Conservation (phyloP, 2,888 invertebrate species). For the Clanis bilineata region DNA sequence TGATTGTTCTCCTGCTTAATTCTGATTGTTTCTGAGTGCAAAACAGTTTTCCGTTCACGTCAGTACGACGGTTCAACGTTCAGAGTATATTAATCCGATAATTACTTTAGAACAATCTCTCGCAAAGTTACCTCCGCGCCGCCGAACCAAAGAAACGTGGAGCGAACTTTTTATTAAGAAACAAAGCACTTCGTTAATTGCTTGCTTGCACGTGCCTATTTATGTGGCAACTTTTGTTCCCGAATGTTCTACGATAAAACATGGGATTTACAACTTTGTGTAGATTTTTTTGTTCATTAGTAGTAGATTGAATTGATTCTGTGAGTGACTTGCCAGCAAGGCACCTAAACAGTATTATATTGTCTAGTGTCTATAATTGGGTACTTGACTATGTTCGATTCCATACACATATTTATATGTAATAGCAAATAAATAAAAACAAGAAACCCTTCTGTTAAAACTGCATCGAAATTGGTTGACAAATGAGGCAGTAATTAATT, state of each 20-base stretch:
- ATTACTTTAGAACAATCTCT: slow-evolving; percentile 79
- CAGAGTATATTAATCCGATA: slow-evolving; percentile 78
- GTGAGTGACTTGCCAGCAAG: neutral
- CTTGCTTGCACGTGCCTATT: slow-evolving; percentile 51
- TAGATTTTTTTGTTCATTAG: neutral
- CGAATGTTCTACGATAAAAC: slow-evolving; percentile 10
- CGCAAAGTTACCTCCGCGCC: slow-evolving; percentile 59
- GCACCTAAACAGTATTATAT: too few species aligned
- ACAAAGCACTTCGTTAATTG: slow-evolving; percentile 64
- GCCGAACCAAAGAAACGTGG: slow-evolving; percentile 55
- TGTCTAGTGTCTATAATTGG: too few species aligned
- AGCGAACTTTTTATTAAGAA: slow-evolving; percentile 66
- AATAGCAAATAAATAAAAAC: too few species aligned
- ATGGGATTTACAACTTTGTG: slow-evolving; percentile 6
- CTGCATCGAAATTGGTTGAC: too few species aligned
- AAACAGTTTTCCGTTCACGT: slow-evolving; percentile 68
- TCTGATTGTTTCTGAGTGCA: slow-evolving; percentile 77
- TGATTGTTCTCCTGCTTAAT: slow-evolving; percentile 76
- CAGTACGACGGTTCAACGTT: slow-evolving; percentile 61
- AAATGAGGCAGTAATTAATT: too few species aligned
- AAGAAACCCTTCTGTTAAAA: too few species aligned
- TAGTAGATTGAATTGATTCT: too few species aligned
- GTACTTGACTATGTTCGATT: too few species aligned
- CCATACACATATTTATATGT: too few species aligned
- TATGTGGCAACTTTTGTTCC: slow-evolving; percentile 21